Evolutionary conservation across 1,140 invertebrate species (phyloP).

Genomic region (Mercenaria mercenaria): DNA sequence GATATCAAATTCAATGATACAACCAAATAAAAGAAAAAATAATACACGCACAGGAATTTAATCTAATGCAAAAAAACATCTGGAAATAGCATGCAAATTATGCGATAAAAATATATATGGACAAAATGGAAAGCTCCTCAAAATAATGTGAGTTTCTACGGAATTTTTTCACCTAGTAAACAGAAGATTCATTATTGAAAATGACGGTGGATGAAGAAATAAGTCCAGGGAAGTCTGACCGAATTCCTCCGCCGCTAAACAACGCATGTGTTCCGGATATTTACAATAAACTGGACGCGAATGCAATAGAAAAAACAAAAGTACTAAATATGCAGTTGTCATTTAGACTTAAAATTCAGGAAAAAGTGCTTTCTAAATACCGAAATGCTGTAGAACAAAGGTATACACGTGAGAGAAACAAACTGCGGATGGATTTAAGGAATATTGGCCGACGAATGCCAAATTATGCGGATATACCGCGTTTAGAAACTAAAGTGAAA

Average conservation of each 20-base stretch:
- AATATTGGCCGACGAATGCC: slow-evolving; percentile 74
- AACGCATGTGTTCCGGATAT: slow-evolving; percentile 80
- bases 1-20: background rate
- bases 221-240: background rate
- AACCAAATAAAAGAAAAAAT: too few species aligned
- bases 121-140: too few species aligned
- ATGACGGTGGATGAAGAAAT: too few species aligned
- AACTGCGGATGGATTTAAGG: slow-evolving; percentile 69
- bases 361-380: slow-evolving; percentile 76
- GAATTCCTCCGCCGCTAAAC: slow-evolving; percentile 76
- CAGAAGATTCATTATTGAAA: background rate
- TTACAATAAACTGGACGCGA: slow-evolving; percentile 80
- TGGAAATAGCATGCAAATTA: too few species aligned
- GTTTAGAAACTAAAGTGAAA: slow-evolving; percentile 66
- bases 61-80: too few species aligned
- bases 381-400: slow-evolving; percentile 63
- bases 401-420: slow-evolving; percentile 68
- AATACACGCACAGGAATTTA: too few species aligned
- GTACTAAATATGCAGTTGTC: slow-evolving; percentile 77
- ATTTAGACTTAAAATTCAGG: slow-evolving; percentile 69
- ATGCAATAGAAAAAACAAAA: slow-evolving; percentile 76
- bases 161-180: background rate
- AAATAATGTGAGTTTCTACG: too few species aligned
- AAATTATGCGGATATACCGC: slow-evolving; percentile 68
- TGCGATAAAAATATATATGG: too few species aligned